Percentiles rank a stretch among this genome's conserved stretches.
Conservation (phyloP, 2,113 vertebrate species). For the Oreochromis spilurus region DNA sequence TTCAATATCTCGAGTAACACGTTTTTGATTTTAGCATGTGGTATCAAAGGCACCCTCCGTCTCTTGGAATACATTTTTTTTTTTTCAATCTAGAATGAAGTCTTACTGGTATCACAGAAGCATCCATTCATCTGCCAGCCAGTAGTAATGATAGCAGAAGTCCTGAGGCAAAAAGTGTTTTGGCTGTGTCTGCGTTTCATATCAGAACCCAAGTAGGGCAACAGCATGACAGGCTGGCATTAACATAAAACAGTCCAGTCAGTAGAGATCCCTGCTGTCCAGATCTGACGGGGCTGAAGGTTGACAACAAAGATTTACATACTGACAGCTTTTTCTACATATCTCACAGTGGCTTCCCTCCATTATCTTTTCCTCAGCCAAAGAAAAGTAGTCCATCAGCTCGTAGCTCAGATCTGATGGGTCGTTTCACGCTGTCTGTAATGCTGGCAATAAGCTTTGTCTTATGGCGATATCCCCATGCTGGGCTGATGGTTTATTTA, state of each 20-base stretch:
- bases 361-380: not conserved
- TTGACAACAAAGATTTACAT: not conserved
- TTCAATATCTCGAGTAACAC: not conserved
- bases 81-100: not conserved
- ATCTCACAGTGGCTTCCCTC: not conserved
- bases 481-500: constrained; percentile 37
- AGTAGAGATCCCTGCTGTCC: constrained; percentile 1
- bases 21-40: not conserved
- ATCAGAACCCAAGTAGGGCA: not conserved
- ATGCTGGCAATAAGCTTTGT: not conserved
- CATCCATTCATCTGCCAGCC: not conserved
- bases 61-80: not conserved
- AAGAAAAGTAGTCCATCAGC: not conserved
- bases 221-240: not conserved
- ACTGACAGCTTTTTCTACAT: not conserved
- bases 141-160: not conserved
- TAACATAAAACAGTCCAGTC: not conserved
- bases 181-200: not conserved
- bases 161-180: not conserved
- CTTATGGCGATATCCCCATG: not conserved
- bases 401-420: not conserved
- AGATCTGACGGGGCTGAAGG: not conserved
- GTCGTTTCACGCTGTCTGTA: not conserved
- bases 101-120: not conserved
- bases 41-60: not conserved